Base-by-base conservation (phyloP, 2,797 vertebrate species). In the Clarias platycephalus region DNA sequence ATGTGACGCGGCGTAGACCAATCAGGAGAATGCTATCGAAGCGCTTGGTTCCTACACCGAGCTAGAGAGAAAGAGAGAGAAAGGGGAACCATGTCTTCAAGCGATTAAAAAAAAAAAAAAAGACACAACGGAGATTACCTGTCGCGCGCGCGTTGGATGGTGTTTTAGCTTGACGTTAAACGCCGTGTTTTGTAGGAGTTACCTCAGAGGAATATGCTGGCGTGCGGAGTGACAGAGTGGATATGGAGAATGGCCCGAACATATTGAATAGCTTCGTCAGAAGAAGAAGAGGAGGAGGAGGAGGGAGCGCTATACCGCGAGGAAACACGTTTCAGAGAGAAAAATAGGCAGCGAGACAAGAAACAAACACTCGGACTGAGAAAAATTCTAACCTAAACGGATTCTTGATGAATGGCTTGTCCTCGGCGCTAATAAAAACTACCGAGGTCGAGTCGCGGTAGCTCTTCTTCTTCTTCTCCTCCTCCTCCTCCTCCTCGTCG, bases 1-100 rank as follows among this genome's bases (percentile, higher is more conserved):
- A 97, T 96, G 92, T 97, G 96, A 94, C 92, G 92, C 83, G 85
- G 89, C 87, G 28, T 88, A 89, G 93, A 90, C 97, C 97, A 97
- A 98, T 97, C 95, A 89, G 93, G 89, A 76, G 87, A 85, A 75
- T 87, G 85, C 92, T 90, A 85, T 82, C 89, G 89, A 89, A 93
- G 91, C 60, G 90, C 91, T 94, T 92, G 91, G 94, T 95, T 93
- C 91, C 93, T 90, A 94, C 90, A 92, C 91, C 86, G 66, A 93
- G 92, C 92, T 88, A 90, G 91, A 88, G 84, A 89, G 89, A 87
- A 75, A 72, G 88, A 90, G 90, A 89, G 80, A 72, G 90, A 92
- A 92, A 93, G 89, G 91, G 83, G 92, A 94, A 91, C 91, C 87
- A 91, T 88, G 91, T 90, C 91, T 89, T 86, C 74, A 84, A 90